Evolutionary conservation across 2,888 invertebrate species (phyloP).

Genomic region (Balanococcus diminutus): DNA sequence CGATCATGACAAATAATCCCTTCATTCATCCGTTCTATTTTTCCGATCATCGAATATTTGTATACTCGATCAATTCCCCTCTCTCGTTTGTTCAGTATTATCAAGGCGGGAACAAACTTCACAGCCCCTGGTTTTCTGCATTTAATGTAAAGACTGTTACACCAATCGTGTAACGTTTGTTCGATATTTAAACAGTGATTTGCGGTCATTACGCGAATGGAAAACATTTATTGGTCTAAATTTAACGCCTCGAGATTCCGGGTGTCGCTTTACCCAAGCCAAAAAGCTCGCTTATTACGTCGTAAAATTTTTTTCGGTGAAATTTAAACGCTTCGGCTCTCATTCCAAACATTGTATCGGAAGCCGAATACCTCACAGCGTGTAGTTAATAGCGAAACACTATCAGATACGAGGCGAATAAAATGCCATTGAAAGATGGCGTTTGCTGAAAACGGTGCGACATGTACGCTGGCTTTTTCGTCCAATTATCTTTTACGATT

Average conservation of each 20-base stretch:
- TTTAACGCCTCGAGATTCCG: not conserved
- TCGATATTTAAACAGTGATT: not conserved
- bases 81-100: not conserved
- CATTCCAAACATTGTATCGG: not conserved
- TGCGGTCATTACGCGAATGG: not conserved
- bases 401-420: not conserved
- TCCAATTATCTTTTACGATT: constrained; percentile 49
- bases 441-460: not conserved
- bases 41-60: too few relatives aligned
- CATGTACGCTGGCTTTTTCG: constrained; percentile 27
- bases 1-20: too few relatives aligned
- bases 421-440: not conserved
- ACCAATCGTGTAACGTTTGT: not conserved
- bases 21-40: too few relatives aligned
- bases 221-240: not conserved
- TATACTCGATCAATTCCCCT: not conserved
- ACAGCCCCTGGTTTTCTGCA: not conserved
- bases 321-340: not conserved
- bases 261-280: not conserved
- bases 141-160: not conserved
- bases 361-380: constrained; percentile 3
- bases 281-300: not conserved
- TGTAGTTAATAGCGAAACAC: constrained; percentile 10
- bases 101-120: too few relatives aligned
- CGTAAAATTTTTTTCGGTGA: not conserved